Evolutionary conservation across 2,797 vertebrate genomes (phyloP).

Genomic region (Acrossocheilus fasciatus): DNA sequence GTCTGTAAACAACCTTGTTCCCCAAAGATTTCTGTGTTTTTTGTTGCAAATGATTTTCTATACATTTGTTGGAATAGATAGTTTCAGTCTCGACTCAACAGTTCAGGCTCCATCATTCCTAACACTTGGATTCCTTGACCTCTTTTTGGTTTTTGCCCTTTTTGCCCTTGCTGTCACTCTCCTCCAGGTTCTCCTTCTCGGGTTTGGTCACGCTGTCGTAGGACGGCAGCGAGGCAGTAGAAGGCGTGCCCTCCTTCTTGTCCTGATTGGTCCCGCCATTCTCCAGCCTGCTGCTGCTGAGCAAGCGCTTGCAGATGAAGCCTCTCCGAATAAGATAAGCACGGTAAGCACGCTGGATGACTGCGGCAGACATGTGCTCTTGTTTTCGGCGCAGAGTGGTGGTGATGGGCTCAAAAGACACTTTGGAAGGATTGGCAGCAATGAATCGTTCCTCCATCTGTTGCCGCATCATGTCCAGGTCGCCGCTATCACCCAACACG

Average conservation of each 20-base stretch:
- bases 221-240: constrained; percentile 97
- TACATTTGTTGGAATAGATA: constrained; percentile 77
- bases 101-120: constrained; percentile 67
- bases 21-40: constrained; percentile 55
- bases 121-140: constrained; percentile 96
- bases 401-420: constrained; percentile 99
- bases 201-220: constrained; percentile 99
- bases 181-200: constrained; percentile 95
- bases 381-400: constrained; percentile 97
- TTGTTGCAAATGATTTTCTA: constrained; percentile 70
- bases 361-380: constrained; percentile 92
- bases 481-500: constrained; percentile 96
- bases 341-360: constrained; percentile 95
- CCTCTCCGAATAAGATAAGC: constrained; percentile 86
- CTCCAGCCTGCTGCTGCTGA: constrained; percentile 86
- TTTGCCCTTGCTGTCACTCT: constrained; percentile 88
- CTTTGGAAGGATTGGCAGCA: constrained; percentile 98
- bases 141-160: constrained; percentile 95
- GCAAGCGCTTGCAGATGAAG: constrained; percentile 87
- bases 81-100: constrained; percentile 73
- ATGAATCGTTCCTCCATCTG: constrained; percentile 99
- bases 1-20: constrained; percentile 92
- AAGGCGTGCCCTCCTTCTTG: constrained; percentile 95
- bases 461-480: constrained; percentile 96
- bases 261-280: constrained; percentile 93